These are phyloP conservation scores for Clunio marinus DNA, from an alignment of 2,888 invertebrate species.

Conservation along the genomic window DNA sequence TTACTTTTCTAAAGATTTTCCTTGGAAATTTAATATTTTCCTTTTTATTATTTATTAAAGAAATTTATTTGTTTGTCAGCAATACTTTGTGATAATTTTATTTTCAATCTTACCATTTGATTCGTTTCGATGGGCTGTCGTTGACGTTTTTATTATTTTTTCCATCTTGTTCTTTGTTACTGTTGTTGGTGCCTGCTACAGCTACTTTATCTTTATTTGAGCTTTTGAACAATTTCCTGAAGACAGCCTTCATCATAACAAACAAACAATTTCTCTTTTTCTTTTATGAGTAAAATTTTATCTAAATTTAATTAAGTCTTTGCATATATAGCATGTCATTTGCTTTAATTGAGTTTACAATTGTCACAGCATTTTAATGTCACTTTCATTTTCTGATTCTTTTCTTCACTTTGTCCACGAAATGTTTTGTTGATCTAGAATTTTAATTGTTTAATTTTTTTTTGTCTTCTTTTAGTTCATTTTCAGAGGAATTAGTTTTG, in stretches of 20 bases:
- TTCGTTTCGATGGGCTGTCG: constrained; percentile 13
- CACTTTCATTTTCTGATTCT: background rate
- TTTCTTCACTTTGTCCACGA: background rate
- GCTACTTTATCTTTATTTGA: constrained; percentile 30
- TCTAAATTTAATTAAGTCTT: background rate
- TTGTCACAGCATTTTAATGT: background rate
- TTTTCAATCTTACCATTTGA: constrained; percentile 36
- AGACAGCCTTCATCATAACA: constrained; percentile 28
- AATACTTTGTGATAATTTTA: too few species aligned
- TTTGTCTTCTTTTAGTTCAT: background rate
- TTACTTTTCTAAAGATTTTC: too few species aligned
- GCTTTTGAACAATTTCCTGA: constrained; percentile 25
- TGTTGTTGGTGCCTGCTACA: constrained; percentile 1
- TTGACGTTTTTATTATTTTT: background rate
- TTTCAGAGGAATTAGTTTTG: background rate
- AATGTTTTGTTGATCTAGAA: background rate
- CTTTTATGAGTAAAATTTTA: background rate
- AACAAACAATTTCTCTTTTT: constrained; percentile 1
- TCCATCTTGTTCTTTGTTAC: background rate
- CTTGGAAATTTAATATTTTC: background rate
- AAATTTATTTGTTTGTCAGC: too few species aligned
- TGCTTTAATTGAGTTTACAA: background rate
- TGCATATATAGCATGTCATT: background rate
- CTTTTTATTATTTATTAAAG: too few species aligned
- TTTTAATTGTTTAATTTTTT: background rate